Evolutionary conservation across 2,113 vertebrate genomes (phyloP), one percentile per base, ranked within the genome.

Genomic region (Channa maculata): DNA sequence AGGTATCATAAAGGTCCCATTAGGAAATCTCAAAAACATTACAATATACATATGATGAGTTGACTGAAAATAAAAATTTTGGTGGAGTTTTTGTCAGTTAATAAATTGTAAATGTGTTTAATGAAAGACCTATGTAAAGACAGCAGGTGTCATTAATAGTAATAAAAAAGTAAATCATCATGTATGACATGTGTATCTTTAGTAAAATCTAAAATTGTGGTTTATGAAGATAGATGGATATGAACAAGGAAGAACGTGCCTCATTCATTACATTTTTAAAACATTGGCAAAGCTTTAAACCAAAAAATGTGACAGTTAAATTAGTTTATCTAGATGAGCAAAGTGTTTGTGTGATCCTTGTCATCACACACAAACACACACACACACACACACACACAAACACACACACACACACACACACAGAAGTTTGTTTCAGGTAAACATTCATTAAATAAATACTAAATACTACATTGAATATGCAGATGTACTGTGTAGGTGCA

Each of bases 31-130:
- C 34, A 5, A n/a, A 46, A 75, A 71, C 70, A 68, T 51, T 6
- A 36, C n/a, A 52, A n/a, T 73, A 58, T 53, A 79, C 78, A 83
- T 80, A 50, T 74, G 38, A 55, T 0, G 36, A 57, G 14, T 33
- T 55, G 60, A 65, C 61, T 54, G 33, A 77, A 73, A 14, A 10
- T 53, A 3, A 24, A 51, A 5, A 6, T 38, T 36, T 48, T 34
- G 34, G 41, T 52, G 11, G 50, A 53, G 5, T 8, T 53, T 37
- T 8, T 36, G 12, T 58, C 62, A 38, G 6, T 33, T 39, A 50
- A 37, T 67, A 7, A 66, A 50, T 52, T 39, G 5, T 49, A 8
- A 4, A 13, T 43, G 11, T 49, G 48, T 48, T 8, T 24, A 24
- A 24, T 24, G 24, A 24, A 24, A 2, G 24, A 24, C 24, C 24